Evolutionary conservation across 2,888 invertebrate species (phyloP), one percentile per base, ranked within the genome.

Genomic region (Helicoverpa assulta): DNA sequence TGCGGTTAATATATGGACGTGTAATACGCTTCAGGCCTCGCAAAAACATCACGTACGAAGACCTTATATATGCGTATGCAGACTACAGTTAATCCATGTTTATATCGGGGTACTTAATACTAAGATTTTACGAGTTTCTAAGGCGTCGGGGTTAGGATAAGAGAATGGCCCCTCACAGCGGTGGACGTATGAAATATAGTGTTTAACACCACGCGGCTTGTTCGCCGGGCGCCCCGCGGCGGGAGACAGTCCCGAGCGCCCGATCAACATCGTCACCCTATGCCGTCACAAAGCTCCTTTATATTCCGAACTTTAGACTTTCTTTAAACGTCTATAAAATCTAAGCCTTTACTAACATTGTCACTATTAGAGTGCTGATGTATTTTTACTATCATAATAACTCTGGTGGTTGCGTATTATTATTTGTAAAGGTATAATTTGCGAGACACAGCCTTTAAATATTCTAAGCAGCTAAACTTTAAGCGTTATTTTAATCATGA

Each of bases 181-280:
- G 90, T 88, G 82, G 80, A 86, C 85, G 84, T 85, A 92, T 95
- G 94, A 95, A 92, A 93, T 94, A 95, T 95, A 86, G 92, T 91
- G 92, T 92, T 95, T 95, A 94, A 95, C 95, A 94, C 95, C 92
- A 90, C 87, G 85, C 86, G 86, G 90, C 95, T 88, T 95, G 95
- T 95, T 83, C 85, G 78, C 51, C 69, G 72, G 90, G 74, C 88
- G 80, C 88, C 94, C 94, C 89, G 93, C 81, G 70, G 93, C 68
- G 81, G 26, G 76, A 69, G 76, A 79, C 75, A 53, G 73, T 77
- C 83, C 69, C 29, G 74, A 60, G 70, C 53, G 72, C 79, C 76
- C 76, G 82, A 69, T 63, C 72, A 74, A 73, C 84, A 84, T 82
- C 80, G 80, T 85, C 83, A 81, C 83, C 71, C 83, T 85, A 73